Conservation (phyloP, 2,888 invertebrate genomes). For the Nezara viridula region DNA sequence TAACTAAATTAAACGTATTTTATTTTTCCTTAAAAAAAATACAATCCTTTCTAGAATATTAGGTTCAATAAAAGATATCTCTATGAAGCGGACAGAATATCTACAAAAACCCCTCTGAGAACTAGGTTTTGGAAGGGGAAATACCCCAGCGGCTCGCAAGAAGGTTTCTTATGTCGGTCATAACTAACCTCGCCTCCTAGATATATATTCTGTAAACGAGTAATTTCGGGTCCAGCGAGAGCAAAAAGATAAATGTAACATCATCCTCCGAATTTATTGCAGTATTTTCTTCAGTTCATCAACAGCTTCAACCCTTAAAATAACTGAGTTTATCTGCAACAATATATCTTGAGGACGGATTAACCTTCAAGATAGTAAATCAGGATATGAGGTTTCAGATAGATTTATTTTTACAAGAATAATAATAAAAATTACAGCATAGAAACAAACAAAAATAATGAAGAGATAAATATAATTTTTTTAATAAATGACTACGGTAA, state of each 20-base stretch:
- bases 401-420: not conserved
- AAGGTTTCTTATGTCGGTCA: slow-evolving; percentile 27
- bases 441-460: too few species aligned
- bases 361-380: not conserved
- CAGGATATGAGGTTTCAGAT: not conserved
- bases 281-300: slow-evolving; percentile 32
- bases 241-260: slow-evolving; percentile 30
- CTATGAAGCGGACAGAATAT: not conserved
- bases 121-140: not conserved
- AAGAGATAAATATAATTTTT: too few species aligned
- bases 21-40: too few species aligned
- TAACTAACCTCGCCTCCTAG: not conserved
- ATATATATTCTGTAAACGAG: slow-evolving; percentile 31
- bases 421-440: not conserved
- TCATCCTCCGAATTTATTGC: slow-evolving; percentile 20
- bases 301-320: slow-evolving; percentile 16
- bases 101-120: not conserved
- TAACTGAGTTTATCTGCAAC: not conserved
- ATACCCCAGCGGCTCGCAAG: not conserved
- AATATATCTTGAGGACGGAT: not conserved
- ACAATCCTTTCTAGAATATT: not conserved
- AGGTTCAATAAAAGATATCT: not conserved
- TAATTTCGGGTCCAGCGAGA: slow-evolving; percentile 10
- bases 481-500: too few species aligned
- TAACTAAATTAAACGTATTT: too few species aligned